Conservation (phyloP, 2,113 vertebrate species). For the Bubo bubo region DNA sequence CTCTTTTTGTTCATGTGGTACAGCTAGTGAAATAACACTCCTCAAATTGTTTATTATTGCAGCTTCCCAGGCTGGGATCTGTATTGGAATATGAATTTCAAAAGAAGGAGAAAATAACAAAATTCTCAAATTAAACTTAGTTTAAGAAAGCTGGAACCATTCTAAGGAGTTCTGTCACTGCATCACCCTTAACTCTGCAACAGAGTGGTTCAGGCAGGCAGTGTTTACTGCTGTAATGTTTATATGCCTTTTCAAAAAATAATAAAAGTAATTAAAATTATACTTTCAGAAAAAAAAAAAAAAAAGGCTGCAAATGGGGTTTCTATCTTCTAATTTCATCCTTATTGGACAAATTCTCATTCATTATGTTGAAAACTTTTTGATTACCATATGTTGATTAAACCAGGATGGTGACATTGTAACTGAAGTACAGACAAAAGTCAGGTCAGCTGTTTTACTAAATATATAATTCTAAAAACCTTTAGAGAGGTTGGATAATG, state of each 20-base stretch:
- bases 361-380: neutral
- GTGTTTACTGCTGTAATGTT: neutral
- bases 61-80: neutral
- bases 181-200: neutral
- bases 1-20: neutral
- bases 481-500: neutral
- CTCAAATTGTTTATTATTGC: neutral
- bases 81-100: neutral
- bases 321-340: neutral
- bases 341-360: neutral
- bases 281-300: neutral
- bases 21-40: neutral
- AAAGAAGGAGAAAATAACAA: neutral
- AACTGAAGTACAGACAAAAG: conserved; percentile 18
- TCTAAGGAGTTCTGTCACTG: neutral
- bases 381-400: neutral
- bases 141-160: neutral
- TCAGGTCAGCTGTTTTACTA: conserved; percentile 64
- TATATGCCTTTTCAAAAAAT: neutral
- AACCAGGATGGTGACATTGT: neutral
- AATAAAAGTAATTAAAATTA: neutral
- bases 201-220: neutral
- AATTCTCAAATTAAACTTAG: neutral
- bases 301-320: neutral
- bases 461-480: conserved; percentile 45